Evolutionary conservation across 2,113 vertebrate species (phyloP), one percentile per base, ranked within the genome.

Genomic region (Trematocara stigmaticum): DNA sequence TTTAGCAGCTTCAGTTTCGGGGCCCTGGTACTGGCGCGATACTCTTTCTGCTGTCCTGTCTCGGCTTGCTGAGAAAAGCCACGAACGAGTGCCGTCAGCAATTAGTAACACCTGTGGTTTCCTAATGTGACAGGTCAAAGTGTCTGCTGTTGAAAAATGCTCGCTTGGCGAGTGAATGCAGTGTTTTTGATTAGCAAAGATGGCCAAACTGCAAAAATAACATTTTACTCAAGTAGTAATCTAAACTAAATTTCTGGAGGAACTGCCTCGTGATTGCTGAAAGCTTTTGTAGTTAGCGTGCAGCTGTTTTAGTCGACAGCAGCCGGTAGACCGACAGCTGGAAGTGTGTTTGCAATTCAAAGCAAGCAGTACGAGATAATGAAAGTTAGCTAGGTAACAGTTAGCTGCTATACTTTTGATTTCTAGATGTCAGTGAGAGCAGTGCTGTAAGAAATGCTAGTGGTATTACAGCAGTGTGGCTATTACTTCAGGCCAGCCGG

Each of bases 381-480:
- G 45, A 12, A 12, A 34, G 71, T 31, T 34, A 66, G 59, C 34
- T 66, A 66, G 59, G 34, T 12, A 51, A 76, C 18, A 76, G 26
- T 16, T 51, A 76, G 26, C 45, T 31, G 15, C 71, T 76, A 49
- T 31, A 51, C 45, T 51, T 31, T 45, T 45, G 64, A 35, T 69
- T 82, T 61, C 12, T n/a, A 52, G 10, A 13, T 69, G 4, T 18
- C 56, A 52, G 2, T 31, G 47, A 66, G 26, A 79, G 78, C 49
- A 7, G 49, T 40, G 78, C 55, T 76, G 20, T 61, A 78, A 47
- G 20, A 81, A 86, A 49, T 79, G 66, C 49, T 71, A 59, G 29
- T 61, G 79, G 47, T 64, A 82, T 89, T 81, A 89, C 87, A 83
- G 71, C 74, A 85, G 79, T 90, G 79, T 82, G 78, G 42, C 52